Conservation (phyloP, 2,797 vertebrate genomes). For the Pipistrellus nathusii region DNA sequence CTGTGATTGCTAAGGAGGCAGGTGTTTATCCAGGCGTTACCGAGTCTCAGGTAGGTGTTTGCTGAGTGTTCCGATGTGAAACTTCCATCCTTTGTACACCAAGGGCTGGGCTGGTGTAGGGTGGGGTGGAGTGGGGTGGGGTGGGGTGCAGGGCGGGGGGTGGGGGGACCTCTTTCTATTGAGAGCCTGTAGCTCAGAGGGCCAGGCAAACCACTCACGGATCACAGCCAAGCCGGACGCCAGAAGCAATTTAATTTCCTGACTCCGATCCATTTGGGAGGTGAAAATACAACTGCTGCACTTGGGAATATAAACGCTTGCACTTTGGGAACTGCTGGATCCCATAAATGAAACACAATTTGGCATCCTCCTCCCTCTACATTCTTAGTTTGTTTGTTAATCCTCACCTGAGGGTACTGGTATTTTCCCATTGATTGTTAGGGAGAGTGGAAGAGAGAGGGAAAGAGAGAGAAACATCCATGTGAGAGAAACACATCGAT, state of each 20-base stretch:
- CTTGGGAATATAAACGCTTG: no score
- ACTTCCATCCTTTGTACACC: accelerated
- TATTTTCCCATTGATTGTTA: neutral
- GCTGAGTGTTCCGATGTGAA: neutral
- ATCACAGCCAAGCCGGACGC: neutral
- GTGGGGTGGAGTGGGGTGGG: neutral
- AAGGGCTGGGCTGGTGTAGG: neutral
- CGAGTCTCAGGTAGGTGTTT: neutral
- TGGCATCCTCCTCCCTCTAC: neutral
- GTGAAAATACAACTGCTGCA: neutral
- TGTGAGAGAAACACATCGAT: neutral
- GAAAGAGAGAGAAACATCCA: neutral
- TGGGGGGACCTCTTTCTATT: neutral
- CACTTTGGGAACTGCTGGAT: neutral
- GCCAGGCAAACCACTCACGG: neutral
- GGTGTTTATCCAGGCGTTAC: neutral
- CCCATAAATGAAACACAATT: neutral
- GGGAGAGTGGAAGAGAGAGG: neutral
- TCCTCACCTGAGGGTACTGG: neutral
- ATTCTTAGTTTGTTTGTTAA: neutral
- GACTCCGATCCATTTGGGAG: neutral
- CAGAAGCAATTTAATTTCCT: neutral
- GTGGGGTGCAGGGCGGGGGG: accelerated
- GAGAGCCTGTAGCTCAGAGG: neutral
- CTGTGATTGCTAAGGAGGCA: neutral